phyloP scores from a whole-genome alignment of 1,140 invertebrate genomes.

The Plutomurus gul region DNA sequence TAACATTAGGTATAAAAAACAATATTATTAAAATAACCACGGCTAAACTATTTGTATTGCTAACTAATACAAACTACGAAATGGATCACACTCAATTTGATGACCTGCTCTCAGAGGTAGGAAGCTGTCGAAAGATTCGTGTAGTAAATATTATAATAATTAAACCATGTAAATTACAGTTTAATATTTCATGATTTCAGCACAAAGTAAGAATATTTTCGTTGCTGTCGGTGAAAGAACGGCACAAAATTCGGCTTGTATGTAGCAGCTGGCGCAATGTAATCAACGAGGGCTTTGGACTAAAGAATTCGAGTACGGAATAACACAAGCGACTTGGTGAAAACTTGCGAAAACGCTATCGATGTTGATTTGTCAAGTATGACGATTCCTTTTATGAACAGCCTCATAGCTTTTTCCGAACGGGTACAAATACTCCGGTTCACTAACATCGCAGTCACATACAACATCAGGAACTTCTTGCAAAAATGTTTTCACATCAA shows the following conservation, averaged over 20 bases:
- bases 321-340: constrained; percentile 22
- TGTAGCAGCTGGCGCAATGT: constrained; percentile 27
- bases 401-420: constrained; percentile 10
- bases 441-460: constrained; percentile 19
- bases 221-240: neutral
- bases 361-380: constrained; percentile 36
- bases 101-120: neutral
- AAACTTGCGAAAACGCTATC: neutral
- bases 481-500: neutral
- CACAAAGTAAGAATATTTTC: neutral
- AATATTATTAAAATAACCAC: too few species aligned
- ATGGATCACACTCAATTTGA: neutral
- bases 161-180: neutral
- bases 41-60: too few species aligned
- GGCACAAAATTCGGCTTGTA: constrained; percentile 9
- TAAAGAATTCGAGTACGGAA: constrained; percentile 34
- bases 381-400: constrained; percentile 35
- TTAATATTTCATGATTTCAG: neutral
- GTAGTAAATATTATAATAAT: neutral
- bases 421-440: constrained; percentile 14
- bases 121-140: neutral
- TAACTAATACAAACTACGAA: neutral
- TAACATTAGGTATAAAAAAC: too few species aligned
- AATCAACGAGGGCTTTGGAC: constrained; percentile 13
- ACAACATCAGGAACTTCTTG: constrained; percentile 35